A percentile compares a stretch with the other conserved stretches of the same genome.
Conservation (phyloP, 2,113 vertebrate genomes). For the Numenius arquata region DNA sequence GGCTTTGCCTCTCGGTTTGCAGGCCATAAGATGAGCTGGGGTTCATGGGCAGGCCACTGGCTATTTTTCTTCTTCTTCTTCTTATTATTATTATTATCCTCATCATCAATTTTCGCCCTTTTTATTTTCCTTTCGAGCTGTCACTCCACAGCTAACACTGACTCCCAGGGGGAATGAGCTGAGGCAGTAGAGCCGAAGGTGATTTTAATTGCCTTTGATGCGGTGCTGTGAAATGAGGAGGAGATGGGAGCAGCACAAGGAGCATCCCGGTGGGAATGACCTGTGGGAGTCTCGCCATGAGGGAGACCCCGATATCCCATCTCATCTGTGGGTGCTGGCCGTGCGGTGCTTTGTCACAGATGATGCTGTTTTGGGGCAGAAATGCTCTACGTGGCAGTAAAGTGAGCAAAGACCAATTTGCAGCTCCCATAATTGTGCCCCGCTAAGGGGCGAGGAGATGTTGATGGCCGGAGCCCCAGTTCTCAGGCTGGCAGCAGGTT, state of each 20-base stretch:
- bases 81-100: not conserved
- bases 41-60: not conserved
- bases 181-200: not conserved
- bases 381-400: rapidly evolving
- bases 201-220: not conserved
- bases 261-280: not conserved
- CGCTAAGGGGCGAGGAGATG: rapidly evolving
- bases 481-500: not conserved
- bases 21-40: not conserved
- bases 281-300: too few relatives aligned
- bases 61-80: not conserved
- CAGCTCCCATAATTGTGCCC: rapidly evolving
- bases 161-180: not conserved
- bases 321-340: rapidly evolving
- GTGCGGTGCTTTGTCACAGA: rapidly evolving
- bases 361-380: not conserved
- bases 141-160: not conserved
- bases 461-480: not conserved
- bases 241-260: rapidly evolving
- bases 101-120: not conserved
- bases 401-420: not conserved
- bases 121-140: not conserved
- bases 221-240: not conserved
- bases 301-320: rapidly evolving
- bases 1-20: not conserved